A percentile compares a stretch with the other conserved stretches of the same genome.
phyloP scores from a whole-genome alignment of 2,888 invertebrate species.

The Plebejus melissa region DNA sequence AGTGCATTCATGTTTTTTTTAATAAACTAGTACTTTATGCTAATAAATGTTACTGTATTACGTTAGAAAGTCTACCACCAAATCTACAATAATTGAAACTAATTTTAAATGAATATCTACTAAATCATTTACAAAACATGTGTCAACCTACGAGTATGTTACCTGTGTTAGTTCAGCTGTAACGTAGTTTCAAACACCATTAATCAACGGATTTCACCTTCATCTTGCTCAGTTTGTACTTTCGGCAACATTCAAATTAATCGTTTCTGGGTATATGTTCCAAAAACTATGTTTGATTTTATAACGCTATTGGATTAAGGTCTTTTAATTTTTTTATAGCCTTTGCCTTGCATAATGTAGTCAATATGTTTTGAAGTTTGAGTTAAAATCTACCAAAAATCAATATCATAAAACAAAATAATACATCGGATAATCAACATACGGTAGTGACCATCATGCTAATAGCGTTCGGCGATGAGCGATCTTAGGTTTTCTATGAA shows the following conservation, averaged over 20 bases:
- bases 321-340: background rate
- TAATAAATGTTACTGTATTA: background rate
- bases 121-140: background rate
- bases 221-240: constrained; percentile 24
- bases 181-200: constrained; percentile 30
- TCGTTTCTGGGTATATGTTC: constrained; percentile 35
- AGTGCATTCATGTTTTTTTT: constrained; percentile 25
- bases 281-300: constrained; percentile 32
- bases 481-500: too few species aligned
- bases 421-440: too few species aligned
- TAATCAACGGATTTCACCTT: constrained; percentile 29
- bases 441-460: too few species aligned
- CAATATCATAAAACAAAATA: too few species aligned
- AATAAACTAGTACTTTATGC: background rate
- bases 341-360: background rate
- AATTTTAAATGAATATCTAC: background rate
- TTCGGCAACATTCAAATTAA: constrained; percentile 34
- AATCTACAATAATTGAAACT: background rate
- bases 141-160: background rate
- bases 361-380: too few species aligned
- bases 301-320: background rate
- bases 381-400: too few species aligned
- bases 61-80: background rate
- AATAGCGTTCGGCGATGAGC: too few species aligned
- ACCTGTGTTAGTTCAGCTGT: constrained; percentile 25